Conservation (phyloP, 2,113 vertebrate species). For the Cheilinus undulatus region DNA sequence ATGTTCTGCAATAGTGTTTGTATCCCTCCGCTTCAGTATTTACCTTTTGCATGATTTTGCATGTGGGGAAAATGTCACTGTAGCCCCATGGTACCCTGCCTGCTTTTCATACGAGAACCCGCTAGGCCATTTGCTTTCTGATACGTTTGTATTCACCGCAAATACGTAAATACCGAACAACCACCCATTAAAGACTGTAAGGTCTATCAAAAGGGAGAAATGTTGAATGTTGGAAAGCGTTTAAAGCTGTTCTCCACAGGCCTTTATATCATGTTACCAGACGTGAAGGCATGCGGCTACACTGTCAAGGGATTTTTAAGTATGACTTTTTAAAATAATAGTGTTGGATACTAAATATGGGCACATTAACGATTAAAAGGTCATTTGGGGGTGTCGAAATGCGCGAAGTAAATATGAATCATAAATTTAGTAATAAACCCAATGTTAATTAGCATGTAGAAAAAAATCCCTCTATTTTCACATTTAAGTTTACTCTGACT, state of each 20-base stretch:
- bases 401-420: no score
- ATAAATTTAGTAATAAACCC: no score
- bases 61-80: constrained; percentile 81
- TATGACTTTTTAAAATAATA: not conserved
- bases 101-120: constrained; percentile 65
- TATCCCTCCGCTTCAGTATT: constrained; percentile 85
- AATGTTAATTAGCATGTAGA: no score
- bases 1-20: constrained; percentile 80
- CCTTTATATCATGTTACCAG: constrained; percentile 5
- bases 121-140: constrained; percentile 64
- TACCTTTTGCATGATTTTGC: constrained; percentile 85
- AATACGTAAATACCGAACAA: not conserved
- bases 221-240: not conserved
- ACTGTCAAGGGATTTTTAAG: constrained; percentile 1
- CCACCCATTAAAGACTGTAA: not conserved
- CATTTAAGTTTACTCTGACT: not conserved
- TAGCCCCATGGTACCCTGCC: constrained; percentile 58
- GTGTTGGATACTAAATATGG: not conserved
- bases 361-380: no score
- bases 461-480: not conserved
- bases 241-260: constrained; percentile 6
- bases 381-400: no score
- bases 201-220: not conserved
- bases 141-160: constrained; percentile 12
- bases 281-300: not conserved